Percentiles rank a stretch among this genome's conserved stretches.
These are phyloP conservation scores for Drosophila setosimentum DNA, from an alignment of 2,888 invertebrate genomes.

Conservation along the genomic window DNA sequence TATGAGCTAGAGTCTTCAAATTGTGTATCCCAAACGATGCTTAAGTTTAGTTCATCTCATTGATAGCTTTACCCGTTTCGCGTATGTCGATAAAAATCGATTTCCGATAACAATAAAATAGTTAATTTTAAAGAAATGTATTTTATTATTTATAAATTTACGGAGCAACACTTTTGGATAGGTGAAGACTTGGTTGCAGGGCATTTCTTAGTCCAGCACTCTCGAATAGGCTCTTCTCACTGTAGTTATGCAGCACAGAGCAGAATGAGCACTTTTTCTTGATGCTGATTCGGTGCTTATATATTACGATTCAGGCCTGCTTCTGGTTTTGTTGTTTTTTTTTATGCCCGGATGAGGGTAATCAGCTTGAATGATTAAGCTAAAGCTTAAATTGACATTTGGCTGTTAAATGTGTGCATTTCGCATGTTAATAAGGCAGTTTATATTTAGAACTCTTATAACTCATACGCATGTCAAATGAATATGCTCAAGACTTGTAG, in stretches of 20 bases:
- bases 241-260: constrained; percentile 24
- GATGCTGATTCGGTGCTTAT: constrained; percentile 14
- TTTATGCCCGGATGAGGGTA: constrained; percentile 25
- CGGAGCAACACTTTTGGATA: too few species aligned
- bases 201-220: neutral
- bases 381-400: constrained; percentile 4
- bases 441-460: neutral
- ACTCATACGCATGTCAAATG: neutral
- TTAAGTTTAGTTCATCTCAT: too few species aligned
- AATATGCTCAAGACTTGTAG: constrained; percentile 2
- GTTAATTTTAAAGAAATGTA: too few species aligned
- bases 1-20: neutral
- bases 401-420: neutral
- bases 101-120: neutral
- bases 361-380: constrained; percentile 37
- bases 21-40: too few species aligned
- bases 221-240: neutral
- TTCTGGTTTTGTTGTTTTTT: neutral
- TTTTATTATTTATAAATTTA: too few species aligned
- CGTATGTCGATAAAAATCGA: too few species aligned
- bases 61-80: too few species aligned
- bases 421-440: neutral
- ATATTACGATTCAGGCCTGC: constrained; percentile 4
- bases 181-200: neutral
- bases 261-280: constrained; percentile 22